Percentiles rank a stretch among this genome's conserved stretches.
Evolutionary conservation across 1,140 invertebrate species (phyloP).

Genomic region (Cyphomyrmex costatus): DNA sequence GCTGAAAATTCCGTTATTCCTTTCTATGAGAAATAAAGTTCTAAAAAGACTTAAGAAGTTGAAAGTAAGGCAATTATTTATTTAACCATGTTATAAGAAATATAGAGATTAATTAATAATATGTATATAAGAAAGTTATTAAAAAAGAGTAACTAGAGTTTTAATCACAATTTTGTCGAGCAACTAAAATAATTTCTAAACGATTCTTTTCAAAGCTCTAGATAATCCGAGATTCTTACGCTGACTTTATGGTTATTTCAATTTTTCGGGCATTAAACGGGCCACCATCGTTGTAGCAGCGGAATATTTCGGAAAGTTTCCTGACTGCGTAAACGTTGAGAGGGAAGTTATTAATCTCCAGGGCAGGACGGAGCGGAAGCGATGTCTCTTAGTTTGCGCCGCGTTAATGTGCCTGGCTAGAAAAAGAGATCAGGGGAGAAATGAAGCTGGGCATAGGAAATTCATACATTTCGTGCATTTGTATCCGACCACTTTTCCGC

Average conservation of each 20-base stretch:
- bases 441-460: conserved; percentile 67
- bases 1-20: background rate
- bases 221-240: background rate
- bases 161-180: background rate
- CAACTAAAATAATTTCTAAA: background rate
- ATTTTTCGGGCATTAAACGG: conserved; percentile 25
- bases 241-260: conserved; percentile 13
- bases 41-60: background rate
- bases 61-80: background rate
- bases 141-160: background rate
- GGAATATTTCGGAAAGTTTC: conserved; percentile 63
- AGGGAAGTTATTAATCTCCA: conserved; percentile 73
- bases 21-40: conserved; percentile 2
- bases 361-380: conserved; percentile 58
- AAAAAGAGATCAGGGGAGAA: conserved; percentile 62
- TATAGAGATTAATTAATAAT: background rate
- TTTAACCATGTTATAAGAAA: background rate
- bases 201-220: background rate
- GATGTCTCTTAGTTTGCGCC: conserved; percentile 68
- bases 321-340: conserved; percentile 61
- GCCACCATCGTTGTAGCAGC: background rate
- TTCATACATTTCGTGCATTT: conserved; percentile 71
- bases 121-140: background rate
- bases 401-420: conserved; percentile 58
- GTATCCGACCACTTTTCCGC: conserved; percentile 58